Conservation (phyloP, 1,140 invertebrate species). For the Caenorhabditis elegans region DNA sequence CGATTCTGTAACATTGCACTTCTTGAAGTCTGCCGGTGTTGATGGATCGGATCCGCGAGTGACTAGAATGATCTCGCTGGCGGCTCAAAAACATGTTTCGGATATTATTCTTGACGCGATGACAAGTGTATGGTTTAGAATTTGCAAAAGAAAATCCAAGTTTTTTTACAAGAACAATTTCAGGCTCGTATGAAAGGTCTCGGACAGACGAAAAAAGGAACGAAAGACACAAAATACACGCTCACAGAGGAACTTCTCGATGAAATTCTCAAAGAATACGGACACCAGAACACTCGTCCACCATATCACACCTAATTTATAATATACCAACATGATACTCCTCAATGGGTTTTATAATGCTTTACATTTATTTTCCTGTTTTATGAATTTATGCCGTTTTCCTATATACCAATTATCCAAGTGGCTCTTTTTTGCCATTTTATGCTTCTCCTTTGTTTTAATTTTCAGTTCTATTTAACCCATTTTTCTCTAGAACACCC, state of each 20-base stretch:
- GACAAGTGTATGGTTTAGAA: constrained; percentile 18
- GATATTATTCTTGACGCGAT: constrained; percentile 44
- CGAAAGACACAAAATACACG: constrained; percentile 44
- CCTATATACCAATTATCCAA: background rate
- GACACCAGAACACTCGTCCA: constrained; percentile 46
- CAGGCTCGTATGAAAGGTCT: constrained; percentile 48
- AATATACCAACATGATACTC: no score
- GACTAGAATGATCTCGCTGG: constrained; percentile 35
- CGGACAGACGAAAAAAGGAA: constrained; percentile 44
- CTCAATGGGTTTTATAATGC: no score
- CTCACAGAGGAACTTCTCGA: constrained; percentile 42
- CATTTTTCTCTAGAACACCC: background rate
- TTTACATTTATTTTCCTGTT: no score
- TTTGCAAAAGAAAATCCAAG: background rate
- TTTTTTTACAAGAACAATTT: background rate
- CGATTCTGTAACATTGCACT: constrained; percentile 43
- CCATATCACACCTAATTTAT: constrained; percentile 40
- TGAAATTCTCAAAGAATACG: constrained; percentile 44
- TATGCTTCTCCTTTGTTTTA: background rate
- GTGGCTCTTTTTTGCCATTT: background rate
- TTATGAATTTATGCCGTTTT: no score
- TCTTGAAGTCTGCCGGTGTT: constrained; percentile 35
- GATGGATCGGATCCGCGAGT: constrained; percentile 41
- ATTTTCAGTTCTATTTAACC: background rate
- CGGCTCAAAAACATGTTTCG: constrained; percentile 42